Conservation (phyloP, 2,797 vertebrate genomes). For the Orestias chungarensis region DNA sequence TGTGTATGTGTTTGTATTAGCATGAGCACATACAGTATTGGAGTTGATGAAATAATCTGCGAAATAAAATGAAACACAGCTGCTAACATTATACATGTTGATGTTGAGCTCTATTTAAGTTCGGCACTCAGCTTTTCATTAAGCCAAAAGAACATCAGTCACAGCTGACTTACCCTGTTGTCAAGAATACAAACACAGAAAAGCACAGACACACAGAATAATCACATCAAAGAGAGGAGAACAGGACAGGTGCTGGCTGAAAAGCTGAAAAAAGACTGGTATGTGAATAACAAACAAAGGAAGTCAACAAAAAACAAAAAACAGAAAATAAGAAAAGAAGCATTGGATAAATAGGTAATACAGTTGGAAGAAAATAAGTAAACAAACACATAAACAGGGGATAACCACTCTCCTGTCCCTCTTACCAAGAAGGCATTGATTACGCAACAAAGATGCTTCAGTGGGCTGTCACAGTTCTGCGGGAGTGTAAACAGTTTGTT, state of each 20-base stretch:
- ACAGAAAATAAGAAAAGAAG: constrained; percentile 1
- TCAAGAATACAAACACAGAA: constrained; percentile 81
- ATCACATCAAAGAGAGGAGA: constrained; percentile 64
- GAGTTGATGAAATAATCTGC: constrained; percentile 42
- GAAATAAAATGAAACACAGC: constrained; percentile 64
- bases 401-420: constrained; percentile 46
- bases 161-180: constrained; percentile 84
- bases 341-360: not conserved
- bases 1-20: constrained; percentile 18
- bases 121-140: constrained; percentile 82
- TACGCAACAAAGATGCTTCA: constrained; percentile 62
- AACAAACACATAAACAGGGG: constrained; percentile 20
- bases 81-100: constrained; percentile 65
- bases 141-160: constrained; percentile 79
- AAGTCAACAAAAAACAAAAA: constrained; percentile 7
- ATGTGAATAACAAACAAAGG: constrained; percentile 1
- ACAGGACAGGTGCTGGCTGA: constrained; percentile 14
- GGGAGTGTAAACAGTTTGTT: constrained; percentile 78
- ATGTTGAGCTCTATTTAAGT: constrained; percentile 74
- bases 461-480: constrained; percentile 74
- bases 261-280: constrained; percentile 27
- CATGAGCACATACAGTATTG: constrained; percentile 22
- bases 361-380: not conserved
- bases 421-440: constrained; percentile 59
- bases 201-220: constrained; percentile 75